Evolutionary conservation across 2,113 vertebrate species (phyloP).

Genomic region (Podilymbus podiceps): DNA sequence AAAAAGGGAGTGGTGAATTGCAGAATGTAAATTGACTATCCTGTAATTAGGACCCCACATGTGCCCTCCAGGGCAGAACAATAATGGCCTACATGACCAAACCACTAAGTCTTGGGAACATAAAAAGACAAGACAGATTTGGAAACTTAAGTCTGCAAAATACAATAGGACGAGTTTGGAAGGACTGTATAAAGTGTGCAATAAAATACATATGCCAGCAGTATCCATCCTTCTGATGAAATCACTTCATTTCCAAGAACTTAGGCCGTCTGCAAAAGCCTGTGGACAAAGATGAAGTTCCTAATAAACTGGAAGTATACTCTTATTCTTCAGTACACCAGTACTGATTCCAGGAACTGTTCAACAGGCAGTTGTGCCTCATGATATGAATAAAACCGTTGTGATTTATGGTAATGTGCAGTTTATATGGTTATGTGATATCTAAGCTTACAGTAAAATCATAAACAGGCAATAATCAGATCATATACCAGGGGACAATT

Average conservation of each 20-base stretch:
- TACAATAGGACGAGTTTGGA: neutral
- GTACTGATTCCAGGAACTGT: neutral
- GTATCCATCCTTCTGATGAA: neutral
- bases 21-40: neutral
- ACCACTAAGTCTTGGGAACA: neutral
- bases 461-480: neutral
- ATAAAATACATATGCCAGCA: neutral
- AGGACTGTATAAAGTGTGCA: neutral
- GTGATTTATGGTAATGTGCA: neutral
- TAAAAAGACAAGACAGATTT: neutral
- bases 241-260: neutral
- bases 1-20: neutral
- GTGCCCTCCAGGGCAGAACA: neutral
- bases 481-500: neutral
- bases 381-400: neutral
- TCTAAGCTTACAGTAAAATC: neutral
- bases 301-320: neutral
- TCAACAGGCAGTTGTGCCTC: neutral
- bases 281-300: neutral
- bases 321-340: neutral
- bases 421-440: neutral
- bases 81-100: neutral
- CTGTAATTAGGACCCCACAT: slow-evolving; percentile 11
- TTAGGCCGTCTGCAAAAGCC: neutral
- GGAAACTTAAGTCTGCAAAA: neutral